A percentile compares a stretch with the other conserved stretches of the same genome.
Conservation (phyloP, 2,888 invertebrate genomes). For the Alloplasta piceator region DNA sequence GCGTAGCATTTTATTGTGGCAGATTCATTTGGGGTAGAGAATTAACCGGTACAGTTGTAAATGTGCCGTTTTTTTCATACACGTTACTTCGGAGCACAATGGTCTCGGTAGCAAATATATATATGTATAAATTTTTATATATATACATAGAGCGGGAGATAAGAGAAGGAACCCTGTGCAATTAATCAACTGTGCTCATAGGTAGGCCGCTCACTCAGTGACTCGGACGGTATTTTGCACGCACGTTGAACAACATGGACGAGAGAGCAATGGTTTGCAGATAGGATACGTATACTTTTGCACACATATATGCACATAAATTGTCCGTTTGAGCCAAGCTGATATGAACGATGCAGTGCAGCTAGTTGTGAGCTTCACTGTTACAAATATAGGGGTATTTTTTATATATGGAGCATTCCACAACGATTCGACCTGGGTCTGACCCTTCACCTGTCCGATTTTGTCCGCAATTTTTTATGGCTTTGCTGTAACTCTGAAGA, state of each 20-base stretch:
- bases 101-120: neutral
- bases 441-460: too few species aligned
- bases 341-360: conserved; percentile 24
- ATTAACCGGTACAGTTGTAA: too few species aligned
- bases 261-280: conserved; percentile 24
- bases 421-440: too few species aligned
- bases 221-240: conserved; percentile 22
- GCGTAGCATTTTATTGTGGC: too few species aligned
- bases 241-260: conserved; percentile 21
- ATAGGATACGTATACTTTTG: conserved; percentile 24
- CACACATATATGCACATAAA: conserved; percentile 1
- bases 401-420: too few species aligned
- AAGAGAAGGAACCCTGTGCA: conserved; percentile 35
- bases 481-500: too few species aligned
- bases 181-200: conserved; percentile 44
- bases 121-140: neutral
- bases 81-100: conserved; percentile 36
- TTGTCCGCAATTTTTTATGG: too few species aligned
- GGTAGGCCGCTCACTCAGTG: conserved; percentile 16
- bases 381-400: neutral
- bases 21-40: too few species aligned
- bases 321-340: conserved; percentile 17
- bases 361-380: neutral
- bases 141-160: conserved; percentile 23
- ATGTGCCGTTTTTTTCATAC: too few species aligned